phyloP scores from a whole-genome alignment of 2,888 invertebrate genomes.

The Agrotis puta region DNA sequence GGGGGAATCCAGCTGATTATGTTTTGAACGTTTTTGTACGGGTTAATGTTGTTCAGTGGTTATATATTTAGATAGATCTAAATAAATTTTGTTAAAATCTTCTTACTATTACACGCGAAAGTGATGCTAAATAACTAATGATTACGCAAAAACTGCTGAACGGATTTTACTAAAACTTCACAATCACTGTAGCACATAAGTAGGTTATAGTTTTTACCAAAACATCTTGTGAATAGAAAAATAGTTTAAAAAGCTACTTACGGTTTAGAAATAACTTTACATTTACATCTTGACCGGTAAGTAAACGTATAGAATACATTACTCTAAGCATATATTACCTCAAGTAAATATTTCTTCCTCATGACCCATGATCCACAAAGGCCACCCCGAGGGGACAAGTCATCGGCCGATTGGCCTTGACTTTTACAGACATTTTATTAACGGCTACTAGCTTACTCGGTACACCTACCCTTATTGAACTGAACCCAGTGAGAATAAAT shows the following conservation, averaged over 20 bases:
- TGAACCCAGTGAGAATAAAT: constrained; percentile 40
- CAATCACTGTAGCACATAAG: no score
- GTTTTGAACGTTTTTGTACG: background rate
- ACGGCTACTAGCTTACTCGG: constrained; percentile 32
- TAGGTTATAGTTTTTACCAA: no score
- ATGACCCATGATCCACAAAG: constrained; percentile 25
- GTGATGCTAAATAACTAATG: no score
- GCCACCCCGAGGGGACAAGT: constrained; percentile 40
- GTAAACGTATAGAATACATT: constrained; percentile 1
- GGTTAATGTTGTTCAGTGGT: background rate
- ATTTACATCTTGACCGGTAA: background rate
- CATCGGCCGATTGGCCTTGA: constrained; percentile 66
- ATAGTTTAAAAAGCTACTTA: no score
- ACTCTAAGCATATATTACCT: constrained; percentile 13
- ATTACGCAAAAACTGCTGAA: no score
- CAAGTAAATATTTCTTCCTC: constrained; percentile 41
- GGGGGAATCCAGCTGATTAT: background rate
- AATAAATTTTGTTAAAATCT: no score
- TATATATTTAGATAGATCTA: no score
- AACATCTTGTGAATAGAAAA: background rate
- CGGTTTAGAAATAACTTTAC: background rate
- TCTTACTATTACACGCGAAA: no score
- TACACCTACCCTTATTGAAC: constrained; percentile 41
- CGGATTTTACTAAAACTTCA: no score
- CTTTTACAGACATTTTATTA: constrained; percentile 56